These are phyloP conservation scores for Bufo gargarizans DNA, from an alignment of 2,113 vertebrate species.

Conservation along the genomic window DNA sequence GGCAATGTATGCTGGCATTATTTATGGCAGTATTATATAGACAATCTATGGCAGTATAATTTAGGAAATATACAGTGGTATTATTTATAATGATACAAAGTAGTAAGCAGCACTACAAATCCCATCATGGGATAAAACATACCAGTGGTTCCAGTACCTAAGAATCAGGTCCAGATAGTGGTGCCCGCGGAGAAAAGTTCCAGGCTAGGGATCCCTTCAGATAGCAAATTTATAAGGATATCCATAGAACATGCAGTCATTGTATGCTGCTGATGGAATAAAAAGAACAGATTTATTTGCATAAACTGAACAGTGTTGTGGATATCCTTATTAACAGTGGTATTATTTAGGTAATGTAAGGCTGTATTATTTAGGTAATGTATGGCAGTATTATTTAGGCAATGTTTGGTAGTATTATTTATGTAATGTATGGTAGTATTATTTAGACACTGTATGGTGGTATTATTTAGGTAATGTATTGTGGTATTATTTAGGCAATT, in stretches of 20 bases:
- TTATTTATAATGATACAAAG: background rate
- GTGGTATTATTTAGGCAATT: background rate
- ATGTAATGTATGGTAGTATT: background rate
- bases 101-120: no score
- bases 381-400: background rate
- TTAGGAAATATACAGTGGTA: background rate
- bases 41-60: background rate
- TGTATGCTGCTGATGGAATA: no score
- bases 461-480: background rate
- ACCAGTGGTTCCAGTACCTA: no score
- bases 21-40: background rate
- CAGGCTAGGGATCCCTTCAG: no score
- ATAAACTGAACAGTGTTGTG: no score
- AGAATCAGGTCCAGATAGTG: no score
- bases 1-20: background rate
- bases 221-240: no score
- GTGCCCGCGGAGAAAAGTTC: no score
- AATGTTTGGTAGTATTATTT: background rate
- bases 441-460: background rate
- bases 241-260: no score
- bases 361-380: background rate
- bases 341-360: background rate
- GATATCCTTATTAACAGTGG: background rate
- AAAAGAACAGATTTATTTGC: no score
- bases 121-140: no score